Conservation (phyloP, 2,888 invertebrate species). For the Netelia virgata region DNA sequence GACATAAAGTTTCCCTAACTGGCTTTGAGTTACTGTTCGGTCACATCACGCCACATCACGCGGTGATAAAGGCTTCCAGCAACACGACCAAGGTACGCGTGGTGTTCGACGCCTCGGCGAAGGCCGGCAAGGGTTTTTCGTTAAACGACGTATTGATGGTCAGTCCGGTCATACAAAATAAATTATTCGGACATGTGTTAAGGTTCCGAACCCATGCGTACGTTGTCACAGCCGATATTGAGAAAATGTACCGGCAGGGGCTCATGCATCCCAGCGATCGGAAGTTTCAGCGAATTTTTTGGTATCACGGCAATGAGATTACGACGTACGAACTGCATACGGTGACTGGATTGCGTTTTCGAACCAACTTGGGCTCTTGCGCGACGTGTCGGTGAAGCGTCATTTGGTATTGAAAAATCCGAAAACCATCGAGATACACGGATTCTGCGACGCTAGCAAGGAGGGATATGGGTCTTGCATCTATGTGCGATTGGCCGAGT, state of each 20-base stretch:
- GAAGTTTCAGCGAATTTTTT: constrained; percentile 58
- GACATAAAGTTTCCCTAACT: no score
- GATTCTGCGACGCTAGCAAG: constrained; percentile 70
- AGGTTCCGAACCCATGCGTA: constrained; percentile 57
- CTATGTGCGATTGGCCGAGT: constrained; percentile 60
- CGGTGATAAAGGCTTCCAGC: constrained; percentile 51
- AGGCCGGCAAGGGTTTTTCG: constrained; percentile 9
- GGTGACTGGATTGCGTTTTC: constrained; percentile 30
- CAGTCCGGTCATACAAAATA: constrained; percentile 31
- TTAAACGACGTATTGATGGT: constrained; percentile 35
- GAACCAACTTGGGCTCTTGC: no score
- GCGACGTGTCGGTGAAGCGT: no score
- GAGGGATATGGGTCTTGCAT: constrained; percentile 68
- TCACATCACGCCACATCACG: constrained; percentile 59
- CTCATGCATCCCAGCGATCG: constrained; percentile 51
- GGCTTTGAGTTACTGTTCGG: no score
- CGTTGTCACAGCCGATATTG: constrained; percentile 61
- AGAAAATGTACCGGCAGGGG: constrained; percentile 60
- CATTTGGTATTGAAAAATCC: not conserved
- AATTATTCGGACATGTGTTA: not conserved
- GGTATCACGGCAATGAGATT: constrained; percentile 13
- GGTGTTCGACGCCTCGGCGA: constrained; percentile 32
- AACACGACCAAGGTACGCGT: constrained; percentile 38
- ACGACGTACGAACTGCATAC: constrained; percentile 49
- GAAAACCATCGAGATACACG: constrained; percentile 68